Conservation (phyloP, 2,113 vertebrate genomes). For the Ardeotis arabs region DNA sequence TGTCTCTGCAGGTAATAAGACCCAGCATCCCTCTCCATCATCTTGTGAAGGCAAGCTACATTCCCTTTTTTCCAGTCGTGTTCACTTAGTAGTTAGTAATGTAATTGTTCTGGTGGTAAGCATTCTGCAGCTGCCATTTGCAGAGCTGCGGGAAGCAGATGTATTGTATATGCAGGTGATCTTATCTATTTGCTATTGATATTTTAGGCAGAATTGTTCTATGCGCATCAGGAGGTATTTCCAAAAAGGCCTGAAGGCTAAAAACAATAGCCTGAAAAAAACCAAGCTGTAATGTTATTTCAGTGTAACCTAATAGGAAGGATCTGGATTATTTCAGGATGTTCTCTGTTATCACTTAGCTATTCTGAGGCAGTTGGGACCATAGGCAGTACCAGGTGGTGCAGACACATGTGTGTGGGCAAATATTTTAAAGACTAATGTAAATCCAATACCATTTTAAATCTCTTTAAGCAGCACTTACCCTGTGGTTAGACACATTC, state of each 20-base stretch:
- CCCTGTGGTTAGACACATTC: not conserved
- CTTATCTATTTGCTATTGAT: not conserved
- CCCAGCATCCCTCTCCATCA: not conserved
- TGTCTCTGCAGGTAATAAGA: not conserved
- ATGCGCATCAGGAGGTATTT: not conserved
- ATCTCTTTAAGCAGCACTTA: not conserved
- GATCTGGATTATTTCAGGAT: not conserved
- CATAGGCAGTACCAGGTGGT: not conserved
- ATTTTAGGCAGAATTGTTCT: not conserved
- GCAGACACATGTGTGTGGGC: not conserved
- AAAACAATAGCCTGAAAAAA: not conserved
- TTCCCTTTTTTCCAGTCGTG: not conserved
- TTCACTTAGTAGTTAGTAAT: not conserved
- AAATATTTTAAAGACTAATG: not conserved
- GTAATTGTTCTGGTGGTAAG: not conserved
- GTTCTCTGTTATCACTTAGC: not conserved
- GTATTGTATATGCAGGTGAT: not conserved
- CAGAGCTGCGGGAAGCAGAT: not conserved
- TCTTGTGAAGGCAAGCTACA: not conserved
- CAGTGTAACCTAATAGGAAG: not conserved
- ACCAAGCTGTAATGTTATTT: not conserved
- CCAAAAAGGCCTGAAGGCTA: not conserved
- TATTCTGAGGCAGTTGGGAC: not conserved
- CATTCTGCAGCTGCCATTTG: not conserved
- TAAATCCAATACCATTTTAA: not conserved